Evolutionary conservation across 2,888 invertebrate genomes (phyloP).

Genomic region (Dynastes hyllus): DNA sequence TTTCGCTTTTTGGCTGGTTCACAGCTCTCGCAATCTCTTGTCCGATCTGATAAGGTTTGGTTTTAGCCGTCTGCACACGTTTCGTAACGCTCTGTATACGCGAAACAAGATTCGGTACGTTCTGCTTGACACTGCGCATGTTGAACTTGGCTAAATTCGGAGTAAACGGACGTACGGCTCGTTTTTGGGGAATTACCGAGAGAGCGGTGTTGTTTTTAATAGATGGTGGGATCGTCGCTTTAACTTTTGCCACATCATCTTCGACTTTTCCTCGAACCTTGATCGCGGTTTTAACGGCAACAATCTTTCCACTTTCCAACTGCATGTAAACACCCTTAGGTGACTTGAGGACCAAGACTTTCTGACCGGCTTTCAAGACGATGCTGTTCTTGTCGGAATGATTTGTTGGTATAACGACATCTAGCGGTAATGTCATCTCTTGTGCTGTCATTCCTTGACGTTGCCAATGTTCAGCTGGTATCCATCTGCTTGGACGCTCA

Average conservation of each 20-base stretch:
- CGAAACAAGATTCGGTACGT: conserved; percentile 67
- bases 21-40: conserved; percentile 62
- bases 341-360: conserved; percentile 95
- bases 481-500: conserved; percentile 80
- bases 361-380: conserved; percentile 93
- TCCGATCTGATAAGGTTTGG: conserved; percentile 63
- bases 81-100: conserved; percentile 65
- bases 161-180: conserved; percentile 64
- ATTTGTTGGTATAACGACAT: conserved; percentile 94
- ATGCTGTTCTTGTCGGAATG: conserved; percentile 90
- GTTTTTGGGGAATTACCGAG: conserved; percentile 74
- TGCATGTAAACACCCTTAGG: conserved; percentile 98
- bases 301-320: conserved; percentile 94
- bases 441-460: conserved; percentile 96
- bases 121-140: conserved; percentile 66
- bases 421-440: conserved; percentile 92
- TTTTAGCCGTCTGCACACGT: conserved; percentile 60
- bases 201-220: conserved; percentile 77
- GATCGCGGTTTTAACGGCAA: conserved; percentile 89
- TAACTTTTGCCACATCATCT: conserved; percentile 65
- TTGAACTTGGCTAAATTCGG: conserved; percentile 65
- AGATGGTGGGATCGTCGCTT: conserved; percentile 62
- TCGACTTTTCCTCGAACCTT: conserved; percentile 77
- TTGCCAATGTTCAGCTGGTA: conserved; percentile 93
- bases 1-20: conserved; percentile 53